Evolutionary conservation across 1,140 invertebrate species (phyloP), one percentile per base, ranked within the genome.

Genomic region (Leptopilina boulardi): DNA sequence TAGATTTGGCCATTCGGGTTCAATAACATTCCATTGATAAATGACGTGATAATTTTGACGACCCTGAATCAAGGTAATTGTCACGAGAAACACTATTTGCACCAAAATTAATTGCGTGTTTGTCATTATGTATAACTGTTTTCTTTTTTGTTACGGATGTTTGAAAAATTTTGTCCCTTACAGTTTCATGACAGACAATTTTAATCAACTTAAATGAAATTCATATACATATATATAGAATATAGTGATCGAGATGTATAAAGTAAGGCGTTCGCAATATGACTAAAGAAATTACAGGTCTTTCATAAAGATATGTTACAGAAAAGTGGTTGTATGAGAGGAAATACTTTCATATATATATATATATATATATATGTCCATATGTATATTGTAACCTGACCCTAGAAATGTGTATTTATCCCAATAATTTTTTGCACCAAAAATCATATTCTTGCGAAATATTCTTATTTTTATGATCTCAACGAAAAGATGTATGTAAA

Each of bases 1-100:
- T 8, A 78, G 71, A 15, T 85, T 82, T 19, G 85, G 80, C 89
- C 90, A 92, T 0, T 83, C 86, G 77, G 83, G 91, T 75, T 91
- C 91, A 4, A 91, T 73, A 42, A 87, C 84, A 54, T 80, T 82
- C 91, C 91, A 92, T 73, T 90, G 80, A 30, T 73, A 73, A 30
- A 66, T 66, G 2, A 66, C 59, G 5, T n/a, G 59, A 66, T 66
- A 66, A 30, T 66, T 66, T 66, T 66, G 59, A 66, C 26, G 23
- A 30, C 23, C 59, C 26, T 34, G 23, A 30, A 66, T 13, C 6
- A 66, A 66, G 26, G 11, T 11, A 15, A 66, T 15, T 66, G 21
- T 66, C 26, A 66, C 26, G 59, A 66, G 26, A 1, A 30, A 8
- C 23, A 66, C 23, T 30, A 13, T 26, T 66, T 66, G 59, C 11